Evolutionary conservation across 2,113 vertebrate species (phyloP).

Genomic region (Haliaeetus leucogaster): DNA sequence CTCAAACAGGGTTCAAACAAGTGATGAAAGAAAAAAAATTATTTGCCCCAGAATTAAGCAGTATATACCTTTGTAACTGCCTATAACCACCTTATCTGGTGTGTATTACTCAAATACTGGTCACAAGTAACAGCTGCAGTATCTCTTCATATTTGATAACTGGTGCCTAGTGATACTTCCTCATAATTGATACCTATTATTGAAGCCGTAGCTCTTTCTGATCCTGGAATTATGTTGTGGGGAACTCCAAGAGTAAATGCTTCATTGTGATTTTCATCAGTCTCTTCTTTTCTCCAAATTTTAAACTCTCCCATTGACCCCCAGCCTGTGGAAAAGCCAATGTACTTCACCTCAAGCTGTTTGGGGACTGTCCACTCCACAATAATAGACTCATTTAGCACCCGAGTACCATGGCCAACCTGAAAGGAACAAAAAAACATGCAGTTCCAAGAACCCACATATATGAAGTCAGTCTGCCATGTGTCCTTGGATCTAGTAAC

Average conservation of each 20-base stretch:
- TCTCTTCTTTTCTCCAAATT: slow-evolving; percentile 92
- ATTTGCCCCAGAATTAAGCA: background rate
- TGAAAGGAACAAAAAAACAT: slow-evolving; percentile 51
- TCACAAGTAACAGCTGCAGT: slow-evolving; percentile 3
- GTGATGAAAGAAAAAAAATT: background rate
- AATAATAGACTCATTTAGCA: slow-evolving; percentile 85
- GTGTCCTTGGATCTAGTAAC: background rate
- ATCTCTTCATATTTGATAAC: slow-evolving; percentile 29
- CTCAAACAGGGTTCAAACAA: background rate
- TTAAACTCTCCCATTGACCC: slow-evolving; percentile 92
- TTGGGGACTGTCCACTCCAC: slow-evolving; percentile 80
- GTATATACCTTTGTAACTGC: background rate
- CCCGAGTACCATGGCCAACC: slow-evolving; percentile 85
- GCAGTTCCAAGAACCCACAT: background rate
- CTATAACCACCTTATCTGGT: background rate
- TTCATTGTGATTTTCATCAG: slow-evolving; percentile 94
- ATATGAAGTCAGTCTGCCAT: background rate
- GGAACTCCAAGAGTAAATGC: slow-evolving; percentile 91
- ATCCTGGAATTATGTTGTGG: slow-evolving; percentile 89
- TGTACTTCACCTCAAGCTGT: slow-evolving; percentile 82
- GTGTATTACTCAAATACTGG: background rate
- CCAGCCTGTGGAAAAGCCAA: slow-evolving; percentile 95
- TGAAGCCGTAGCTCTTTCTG: slow-evolving; percentile 86
- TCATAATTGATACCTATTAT: slow-evolving; percentile 82
- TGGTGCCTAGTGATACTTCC: slow-evolving; percentile 10